A percentile compares a stretch with the other conserved stretches of the same genome.
Conservation (phyloP, 1,140 invertebrate species). For the Atta colombica region DNA sequence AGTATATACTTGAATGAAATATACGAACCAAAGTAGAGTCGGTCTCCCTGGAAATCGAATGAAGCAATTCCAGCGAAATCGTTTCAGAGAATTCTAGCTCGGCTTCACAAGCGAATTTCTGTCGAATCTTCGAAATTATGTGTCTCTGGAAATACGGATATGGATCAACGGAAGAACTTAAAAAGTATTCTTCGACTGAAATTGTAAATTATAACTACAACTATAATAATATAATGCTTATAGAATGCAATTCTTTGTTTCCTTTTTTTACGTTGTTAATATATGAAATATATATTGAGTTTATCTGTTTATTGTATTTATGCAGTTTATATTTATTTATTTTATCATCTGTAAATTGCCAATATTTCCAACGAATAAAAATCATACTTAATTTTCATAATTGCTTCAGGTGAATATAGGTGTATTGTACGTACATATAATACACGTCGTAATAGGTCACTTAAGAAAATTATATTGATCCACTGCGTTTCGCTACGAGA, state of each 20-base stretch:
- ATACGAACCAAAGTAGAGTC: conserved; percentile 14
- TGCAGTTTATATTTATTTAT: background rate
- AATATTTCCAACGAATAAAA: background rate
- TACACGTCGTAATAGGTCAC: conserved; percentile 49
- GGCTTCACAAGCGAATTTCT: conserved; percentile 28
- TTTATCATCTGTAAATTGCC: no score
- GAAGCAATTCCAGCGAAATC: conserved; percentile 36
- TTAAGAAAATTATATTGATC: conserved; percentile 69
- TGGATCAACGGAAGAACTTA: background rate
- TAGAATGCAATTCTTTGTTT: background rate
- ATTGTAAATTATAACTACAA: background rate
- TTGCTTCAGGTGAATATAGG: background rate
- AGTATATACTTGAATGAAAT: conserved; percentile 38
- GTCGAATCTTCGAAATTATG: conserved; percentile 22
- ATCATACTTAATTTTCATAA: background rate
- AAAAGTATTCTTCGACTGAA: background rate
- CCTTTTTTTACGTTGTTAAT: background rate
- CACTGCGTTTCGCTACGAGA: background rate
- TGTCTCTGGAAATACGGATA: conserved; percentile 15
- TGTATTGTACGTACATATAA: conserved; percentile 26
- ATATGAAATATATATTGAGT: background rate
- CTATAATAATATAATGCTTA: background rate
- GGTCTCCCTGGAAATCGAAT: conserved; percentile 48
- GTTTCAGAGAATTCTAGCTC: conserved; percentile 25
- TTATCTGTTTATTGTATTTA: background rate